Conservation (phyloP, 2,113 vertebrate genomes). For the Corythoichthys haematopterus region DNA sequence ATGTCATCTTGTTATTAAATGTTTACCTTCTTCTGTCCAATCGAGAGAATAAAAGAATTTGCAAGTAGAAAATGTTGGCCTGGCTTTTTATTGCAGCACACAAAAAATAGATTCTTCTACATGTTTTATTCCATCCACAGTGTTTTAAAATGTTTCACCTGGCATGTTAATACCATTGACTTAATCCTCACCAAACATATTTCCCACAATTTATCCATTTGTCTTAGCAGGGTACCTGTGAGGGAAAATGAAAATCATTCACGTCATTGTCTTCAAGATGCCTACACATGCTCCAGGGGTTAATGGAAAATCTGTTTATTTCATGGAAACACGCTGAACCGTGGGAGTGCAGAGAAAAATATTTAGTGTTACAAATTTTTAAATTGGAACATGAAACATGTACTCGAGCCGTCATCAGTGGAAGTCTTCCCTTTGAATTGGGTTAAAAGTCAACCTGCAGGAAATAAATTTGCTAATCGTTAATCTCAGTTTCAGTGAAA, state of each 20-base stretch:
- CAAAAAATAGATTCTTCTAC: too few relatives aligned
- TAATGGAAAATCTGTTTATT: slow-evolving; percentile 68
- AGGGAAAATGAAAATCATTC: slow-evolving; percentile 25
- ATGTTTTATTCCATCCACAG: slow-evolving; percentile 41
- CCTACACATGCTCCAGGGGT: slow-evolving; percentile 50
- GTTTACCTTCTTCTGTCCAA: too few relatives aligned
- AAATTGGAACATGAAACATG: slow-evolving; percentile 30
- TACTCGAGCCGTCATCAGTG: neutral
- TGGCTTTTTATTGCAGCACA: too few relatives aligned
- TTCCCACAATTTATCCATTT: slow-evolving; percentile 35
- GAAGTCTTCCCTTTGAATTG: slow-evolving; percentile 15
- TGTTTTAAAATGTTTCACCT: slow-evolving; percentile 28
- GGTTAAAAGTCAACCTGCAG: slow-evolving; percentile 13
- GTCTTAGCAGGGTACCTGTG: slow-evolving; percentile 43
- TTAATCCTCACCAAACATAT: slow-evolving; percentile 56
- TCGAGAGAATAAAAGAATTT: too few relatives aligned
- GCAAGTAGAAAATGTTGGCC: too few relatives aligned
- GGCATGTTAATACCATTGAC: slow-evolving; percentile 61
- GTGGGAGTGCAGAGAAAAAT: slow-evolving; percentile 25
- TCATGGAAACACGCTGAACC: slow-evolving; percentile 49
- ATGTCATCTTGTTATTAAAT: too few relatives aligned
- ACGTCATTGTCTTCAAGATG: slow-evolving; percentile 22
- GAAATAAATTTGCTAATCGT: slow-evolving; percentile 14
- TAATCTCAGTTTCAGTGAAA: neutral
- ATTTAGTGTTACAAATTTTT: slow-evolving; percentile 42